Conservation (phyloP, 2,797 vertebrate genomes). For the Acipenser ruthenus region DNA sequence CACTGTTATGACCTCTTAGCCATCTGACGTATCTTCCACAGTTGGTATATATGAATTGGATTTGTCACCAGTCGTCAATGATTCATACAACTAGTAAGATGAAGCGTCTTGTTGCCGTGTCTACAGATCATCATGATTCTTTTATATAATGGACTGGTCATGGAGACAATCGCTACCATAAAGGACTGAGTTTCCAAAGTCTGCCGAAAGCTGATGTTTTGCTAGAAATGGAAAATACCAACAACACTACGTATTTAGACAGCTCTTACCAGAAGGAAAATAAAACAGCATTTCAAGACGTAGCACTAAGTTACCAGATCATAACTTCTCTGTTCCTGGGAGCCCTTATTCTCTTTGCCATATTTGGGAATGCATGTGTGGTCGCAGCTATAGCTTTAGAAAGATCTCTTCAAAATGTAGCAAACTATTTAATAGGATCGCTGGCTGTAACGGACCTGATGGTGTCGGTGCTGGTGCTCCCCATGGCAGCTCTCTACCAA, state of each 20-base stretch:
- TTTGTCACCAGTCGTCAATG: slow-evolving; percentile 58
- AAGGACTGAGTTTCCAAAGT: slow-evolving; percentile 37
- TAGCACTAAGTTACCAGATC: slow-evolving; percentile 81
- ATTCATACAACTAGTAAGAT: slow-evolving; percentile 49
- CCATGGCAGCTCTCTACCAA: slow-evolving; percentile 95
- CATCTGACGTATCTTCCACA: slow-evolving; percentile 61
- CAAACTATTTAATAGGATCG: slow-evolving; percentile 94
- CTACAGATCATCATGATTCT: slow-evolving; percentile 55
- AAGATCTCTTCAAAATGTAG: slow-evolving; percentile 91
- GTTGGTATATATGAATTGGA: slow-evolving; percentile 65
- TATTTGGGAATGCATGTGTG: slow-evolving; percentile 90
- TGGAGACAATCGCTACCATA: slow-evolving; percentile 34
- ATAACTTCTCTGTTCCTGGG: slow-evolving; percentile 81
- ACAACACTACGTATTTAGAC: slow-evolving; percentile 55
- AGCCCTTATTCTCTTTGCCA: slow-evolving; percentile 82
- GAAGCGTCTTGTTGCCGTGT: slow-evolving; percentile 36
- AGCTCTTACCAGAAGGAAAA: slow-evolving; percentile 44
- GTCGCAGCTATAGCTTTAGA: slow-evolving; percentile 89
- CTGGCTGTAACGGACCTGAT: slow-evolving; percentile 93
- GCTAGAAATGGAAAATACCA: slow-evolving; percentile 54
- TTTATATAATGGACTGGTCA: slow-evolving; percentile 42
- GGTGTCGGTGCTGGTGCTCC: slow-evolving; percentile 93
- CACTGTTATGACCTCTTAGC: slow-evolving; percentile 48
- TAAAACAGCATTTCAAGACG: slow-evolving; percentile 44
- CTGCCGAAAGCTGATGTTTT: neutral